These are phyloP conservation scores for Cremastinae sp. DNA, from an alignment of 2,888 invertebrate genomes.

Conservation along the genomic window DNA sequence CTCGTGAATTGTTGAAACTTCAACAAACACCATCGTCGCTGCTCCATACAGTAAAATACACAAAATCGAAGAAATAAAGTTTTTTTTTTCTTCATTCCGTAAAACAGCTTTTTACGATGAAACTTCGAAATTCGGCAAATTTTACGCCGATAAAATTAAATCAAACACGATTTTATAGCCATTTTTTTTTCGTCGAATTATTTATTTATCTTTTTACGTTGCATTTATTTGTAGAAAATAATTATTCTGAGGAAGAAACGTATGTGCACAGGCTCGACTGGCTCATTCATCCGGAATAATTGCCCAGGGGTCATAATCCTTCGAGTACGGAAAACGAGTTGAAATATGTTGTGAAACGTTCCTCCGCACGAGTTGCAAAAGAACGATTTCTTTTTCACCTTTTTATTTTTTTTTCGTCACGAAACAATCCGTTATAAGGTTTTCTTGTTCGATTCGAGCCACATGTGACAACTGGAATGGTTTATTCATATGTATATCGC, in stretches of 20 bases:
- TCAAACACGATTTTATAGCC: too few relatives aligned
- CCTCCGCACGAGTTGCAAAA: conserved; percentile 45
- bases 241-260: neutral
- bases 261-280: neutral
- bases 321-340: conserved; percentile 15
- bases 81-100: too few relatives aligned
- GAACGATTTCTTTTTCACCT: conserved; percentile 20
- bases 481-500: conserved; percentile 14
- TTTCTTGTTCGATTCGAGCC: neutral
- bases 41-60: neutral
- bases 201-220: neutral
- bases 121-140: too few relatives aligned
- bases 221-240: too few relatives aligned
- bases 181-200: neutral
- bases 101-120: too few relatives aligned
- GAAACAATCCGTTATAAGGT: conserved; percentile 28
- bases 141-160: too few relatives aligned
- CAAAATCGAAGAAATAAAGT: neutral
- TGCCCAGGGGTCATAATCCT: conserved; percentile 13
- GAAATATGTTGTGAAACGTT: conserved; percentile 24
- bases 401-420: conserved; percentile 29
- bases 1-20: too few relatives aligned
- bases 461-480: conserved; percentile 6
- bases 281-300: conserved; percentile 35
- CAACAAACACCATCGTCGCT: too few relatives aligned